Evolutionary conservation across 1,140 invertebrate genomes (phyloP).

Genomic region (Agrypnia vestita): DNA sequence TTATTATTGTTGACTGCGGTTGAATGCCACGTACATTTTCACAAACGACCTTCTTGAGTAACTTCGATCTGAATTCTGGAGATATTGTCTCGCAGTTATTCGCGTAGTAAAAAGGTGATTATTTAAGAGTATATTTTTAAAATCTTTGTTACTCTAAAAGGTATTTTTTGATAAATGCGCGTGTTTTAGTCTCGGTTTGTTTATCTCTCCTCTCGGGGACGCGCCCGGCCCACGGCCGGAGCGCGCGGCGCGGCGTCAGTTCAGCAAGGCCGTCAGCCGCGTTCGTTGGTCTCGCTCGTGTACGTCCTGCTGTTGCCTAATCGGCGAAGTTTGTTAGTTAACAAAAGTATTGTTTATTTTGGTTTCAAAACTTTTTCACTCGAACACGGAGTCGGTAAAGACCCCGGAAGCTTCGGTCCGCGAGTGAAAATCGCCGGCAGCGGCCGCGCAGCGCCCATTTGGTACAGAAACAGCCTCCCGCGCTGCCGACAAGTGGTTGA

Average conservation of each 20-base stretch:
- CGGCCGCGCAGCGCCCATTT: neutral
- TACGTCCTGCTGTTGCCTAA: no score
- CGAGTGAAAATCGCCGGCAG: neutral
- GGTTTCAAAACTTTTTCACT: neutral
- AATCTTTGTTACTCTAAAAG: neutral
- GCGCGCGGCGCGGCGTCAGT: neutral
- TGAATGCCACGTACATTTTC: neutral
- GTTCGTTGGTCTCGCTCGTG: neutral
- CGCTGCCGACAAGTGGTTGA: neutral
- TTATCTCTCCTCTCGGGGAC: neutral
- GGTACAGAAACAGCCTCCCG: neutral
- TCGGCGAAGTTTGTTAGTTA: neutral
- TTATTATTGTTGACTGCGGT: neutral
- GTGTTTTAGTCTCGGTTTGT: neutral
- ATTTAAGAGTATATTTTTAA: neutral
- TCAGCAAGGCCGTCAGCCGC: conserved; percentile 5
- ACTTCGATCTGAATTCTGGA: conserved; percentile 1
- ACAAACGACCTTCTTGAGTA: neutral
- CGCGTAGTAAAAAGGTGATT: conserved; percentile 6
- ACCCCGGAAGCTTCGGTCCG: neutral
- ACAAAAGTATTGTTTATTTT: neutral
- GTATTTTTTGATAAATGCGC: neutral
- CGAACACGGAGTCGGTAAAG: neutral
- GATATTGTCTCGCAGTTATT: neutral
- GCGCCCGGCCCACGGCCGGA: neutral